phyloP scores from a whole-genome alignment of 2,797 vertebrate genomes.

The Remorina albescens region DNA sequence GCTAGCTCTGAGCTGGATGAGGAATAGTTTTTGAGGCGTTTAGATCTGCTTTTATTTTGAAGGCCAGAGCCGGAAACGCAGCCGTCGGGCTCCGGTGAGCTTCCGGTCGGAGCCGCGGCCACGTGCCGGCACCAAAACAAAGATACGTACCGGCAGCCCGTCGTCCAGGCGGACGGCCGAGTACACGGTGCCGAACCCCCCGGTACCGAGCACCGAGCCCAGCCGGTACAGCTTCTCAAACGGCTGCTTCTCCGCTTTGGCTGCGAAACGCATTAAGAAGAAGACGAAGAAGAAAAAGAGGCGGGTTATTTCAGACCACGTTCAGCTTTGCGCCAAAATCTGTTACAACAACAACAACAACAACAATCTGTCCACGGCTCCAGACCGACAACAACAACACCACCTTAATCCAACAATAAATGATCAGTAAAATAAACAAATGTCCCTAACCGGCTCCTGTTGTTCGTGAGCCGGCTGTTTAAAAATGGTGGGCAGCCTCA shows the following conservation, averaged over 20 bases:
- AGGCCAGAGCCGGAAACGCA: constrained; percentile 1
- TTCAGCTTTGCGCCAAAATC: constrained; percentile 69
- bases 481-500: constrained; percentile 31
- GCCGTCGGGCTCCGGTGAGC: too few species aligned
- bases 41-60: constrained; percentile 22
- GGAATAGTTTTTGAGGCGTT: rapidly evolving
- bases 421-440: not conserved
- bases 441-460: constrained; percentile 3
- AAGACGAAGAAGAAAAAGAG: not conserved
- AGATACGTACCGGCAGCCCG: constrained; percentile 89
- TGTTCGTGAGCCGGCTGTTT: constrained; percentile 22
- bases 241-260: constrained; percentile 89
- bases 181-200: constrained; percentile 94
- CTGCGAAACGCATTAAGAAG: constrained; percentile 80
- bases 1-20: too few species aligned
- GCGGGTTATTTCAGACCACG: not conserved
- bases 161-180: constrained; percentile 89
- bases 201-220: constrained; percentile 92
- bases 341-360: constrained; percentile 59
- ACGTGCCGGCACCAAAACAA: constrained; percentile 74
- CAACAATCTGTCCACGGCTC: too few species aligned
- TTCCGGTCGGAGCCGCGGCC: constrained; percentile 12
- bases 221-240: constrained; percentile 94
- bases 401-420: not conserved
- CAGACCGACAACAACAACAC: too few species aligned